These are phyloP conservation scores for Cossypha caffra DNA, from an alignment of 2,797 vertebrate genomes.

Conservation along the genomic window DNA sequence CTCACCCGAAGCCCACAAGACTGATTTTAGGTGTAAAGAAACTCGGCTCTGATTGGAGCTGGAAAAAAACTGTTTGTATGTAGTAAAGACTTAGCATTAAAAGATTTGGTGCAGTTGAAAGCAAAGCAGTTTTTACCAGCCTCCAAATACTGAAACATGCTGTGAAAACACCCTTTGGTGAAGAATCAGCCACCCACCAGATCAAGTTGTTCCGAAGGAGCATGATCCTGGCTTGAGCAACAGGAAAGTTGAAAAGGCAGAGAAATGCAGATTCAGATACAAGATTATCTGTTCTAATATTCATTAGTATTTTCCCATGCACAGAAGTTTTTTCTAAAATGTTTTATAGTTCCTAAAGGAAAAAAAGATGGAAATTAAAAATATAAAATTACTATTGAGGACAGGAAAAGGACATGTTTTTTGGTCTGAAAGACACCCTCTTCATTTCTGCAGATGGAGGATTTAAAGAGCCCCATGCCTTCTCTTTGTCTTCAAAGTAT, in stretches of 20 bases:
- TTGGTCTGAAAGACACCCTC: not conserved
- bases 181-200: not conserved
- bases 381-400: constrained; percentile 16
- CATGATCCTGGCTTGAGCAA: not conserved
- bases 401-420: not conserved
- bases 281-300: not conserved
- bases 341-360: not conserved
- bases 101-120: not conserved
- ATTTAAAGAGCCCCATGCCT: not conserved
- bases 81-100: not conserved
- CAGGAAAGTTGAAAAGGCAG: not conserved
- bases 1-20: not conserved
- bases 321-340: not conserved
- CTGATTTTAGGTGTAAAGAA: not conserved
- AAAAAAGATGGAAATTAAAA: not conserved
- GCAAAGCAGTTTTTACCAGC: not conserved
- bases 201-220: not conserved
- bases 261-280: not conserved
- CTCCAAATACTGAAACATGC: not conserved
- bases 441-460: constrained; percentile 23
- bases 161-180: not conserved
- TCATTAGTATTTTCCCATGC: not conserved
- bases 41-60: not conserved
- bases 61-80: not conserved
- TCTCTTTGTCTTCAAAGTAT: constrained; percentile 11